Evolutionary conservation across 2,888 invertebrate genomes (phyloP), one percentile per base, ranked within the genome.

Genomic region (Leptura quadrifasciata): DNA sequence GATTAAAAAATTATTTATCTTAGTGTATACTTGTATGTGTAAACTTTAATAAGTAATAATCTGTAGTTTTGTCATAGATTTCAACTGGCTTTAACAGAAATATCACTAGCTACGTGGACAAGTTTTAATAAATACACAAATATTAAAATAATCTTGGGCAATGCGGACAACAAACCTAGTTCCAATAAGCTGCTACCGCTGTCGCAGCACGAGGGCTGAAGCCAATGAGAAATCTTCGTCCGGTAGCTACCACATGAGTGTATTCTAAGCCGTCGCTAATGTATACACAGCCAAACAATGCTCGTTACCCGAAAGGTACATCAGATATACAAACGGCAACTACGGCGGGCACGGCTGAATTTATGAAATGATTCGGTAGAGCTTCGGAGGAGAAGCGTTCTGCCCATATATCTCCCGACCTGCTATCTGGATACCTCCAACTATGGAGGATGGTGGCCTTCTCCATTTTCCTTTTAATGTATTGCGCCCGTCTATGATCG

Each of bases 401-500:
- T 55, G 60, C 81, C 83, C 83, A 85, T 85, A 85, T 85, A 84
- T 85, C 84, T 86, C 84, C 79, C 83, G 84, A n/a, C 82, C 84
- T 81, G 83, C 84, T 74, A 74, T 74, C 74, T 67, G 68, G 74
- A 65, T 65, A 74, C 83, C 83, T 84, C 81, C 84, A 83, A 83
- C 84, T 85, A 84, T 84, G 83, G 84, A 83, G 83, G 84, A 73
- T 57, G 83, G 81, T 84, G 84, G 78, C 81, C 79, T 82, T 84
- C 85, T 86, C 86, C 85, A 85, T 86, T 86, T 85, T 84, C 83
- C 86, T 85, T 85, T 86, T 87, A 87, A 87, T 87, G 87, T 86
- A 87, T 87, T 86, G 87, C 86, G 85, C 86, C 84, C 86, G 86
- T 86, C 87, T 87, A 87, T 88, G 89, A 89, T 89, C 88, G 88